A percentile compares a stretch with the other conserved stretches of the same genome.
Evolutionary conservation across 2,113 vertebrate genomes (phyloP).

Genomic region (Falco punctatus): DNA sequence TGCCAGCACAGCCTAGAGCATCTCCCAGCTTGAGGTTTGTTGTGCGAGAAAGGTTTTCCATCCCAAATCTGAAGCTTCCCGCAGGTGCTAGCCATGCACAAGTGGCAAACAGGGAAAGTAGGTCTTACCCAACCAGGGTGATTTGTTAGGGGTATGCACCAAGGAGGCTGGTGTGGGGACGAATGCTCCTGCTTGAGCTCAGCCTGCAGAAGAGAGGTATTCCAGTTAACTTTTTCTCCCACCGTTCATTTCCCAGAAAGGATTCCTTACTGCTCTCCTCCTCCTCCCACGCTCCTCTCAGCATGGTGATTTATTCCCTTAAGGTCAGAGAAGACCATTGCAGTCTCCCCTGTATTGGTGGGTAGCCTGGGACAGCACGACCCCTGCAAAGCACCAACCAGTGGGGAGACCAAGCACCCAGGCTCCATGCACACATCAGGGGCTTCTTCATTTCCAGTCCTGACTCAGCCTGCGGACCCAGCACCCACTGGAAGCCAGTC

Average conservation of each 20-base stretch:
- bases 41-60: not conserved
- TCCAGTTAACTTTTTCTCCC: not conserved
- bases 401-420: not conserved
- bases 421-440: not conserved
- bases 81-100: rapidly evolving
- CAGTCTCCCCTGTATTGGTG: rapidly evolving
- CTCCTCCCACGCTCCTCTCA: not conserved
- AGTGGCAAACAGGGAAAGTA: not conserved
- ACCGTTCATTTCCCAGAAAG: not conserved
- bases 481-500: not conserved
- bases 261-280: not conserved
- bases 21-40: not conserved
- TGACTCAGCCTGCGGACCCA: not conserved
- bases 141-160: not conserved
- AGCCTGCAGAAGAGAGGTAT: not conserved
- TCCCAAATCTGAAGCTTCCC: not conserved
- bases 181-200: not conserved
- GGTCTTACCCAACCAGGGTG: not conserved
- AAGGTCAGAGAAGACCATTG: not conserved
- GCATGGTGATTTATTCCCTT: not conserved
- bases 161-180: not conserved
- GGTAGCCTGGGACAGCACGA: not conserved
- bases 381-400: not conserved
- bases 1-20: not conserved
- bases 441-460: too few species aligned